Evolutionary conservation across 1,140 invertebrate genomes (phyloP).

Genomic region (Calycopis cecrops): DNA sequence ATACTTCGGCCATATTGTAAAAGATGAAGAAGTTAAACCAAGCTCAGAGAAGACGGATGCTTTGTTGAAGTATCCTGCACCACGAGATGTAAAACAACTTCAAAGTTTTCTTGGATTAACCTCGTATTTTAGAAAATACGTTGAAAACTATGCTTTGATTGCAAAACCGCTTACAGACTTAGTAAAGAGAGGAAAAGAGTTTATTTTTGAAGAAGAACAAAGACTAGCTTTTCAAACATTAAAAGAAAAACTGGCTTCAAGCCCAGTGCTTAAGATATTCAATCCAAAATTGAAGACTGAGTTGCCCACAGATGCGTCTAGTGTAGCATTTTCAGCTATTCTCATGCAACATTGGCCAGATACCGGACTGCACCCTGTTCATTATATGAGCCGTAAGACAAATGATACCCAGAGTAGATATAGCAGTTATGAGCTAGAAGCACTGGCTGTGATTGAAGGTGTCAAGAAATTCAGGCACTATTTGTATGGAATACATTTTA

Average conservation of each 20-base stretch:
- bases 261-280: too few species aligned
- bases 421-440: too few species aligned
- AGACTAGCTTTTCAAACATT: too few species aligned
- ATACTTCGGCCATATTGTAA: not conserved
- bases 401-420: too few species aligned
- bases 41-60: not conserved
- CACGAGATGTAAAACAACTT: not conserved
- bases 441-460: conserved; percentile 38
- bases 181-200: not conserved
- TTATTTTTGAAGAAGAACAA: conserved; percentile 35
- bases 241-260: too few species aligned
- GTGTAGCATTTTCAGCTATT: too few species aligned
- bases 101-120: too few species aligned
- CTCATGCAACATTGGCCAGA: too few species aligned
- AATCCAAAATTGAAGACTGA: too few species aligned
- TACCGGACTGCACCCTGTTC: too few species aligned
- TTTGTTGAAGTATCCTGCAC: not conserved
- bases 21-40: not conserved
- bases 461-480: conserved; percentile 52
- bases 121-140: not conserved
- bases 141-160: not conserved
- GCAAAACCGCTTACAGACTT: not conserved
- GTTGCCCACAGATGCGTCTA: too few species aligned
- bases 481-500: conserved; percentile 46
- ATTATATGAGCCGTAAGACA: too few species aligned